These are phyloP conservation scores for Danio choprae DNA, from an alignment of 2,797 vertebrate genomes.

Conservation along the genomic window DNA sequence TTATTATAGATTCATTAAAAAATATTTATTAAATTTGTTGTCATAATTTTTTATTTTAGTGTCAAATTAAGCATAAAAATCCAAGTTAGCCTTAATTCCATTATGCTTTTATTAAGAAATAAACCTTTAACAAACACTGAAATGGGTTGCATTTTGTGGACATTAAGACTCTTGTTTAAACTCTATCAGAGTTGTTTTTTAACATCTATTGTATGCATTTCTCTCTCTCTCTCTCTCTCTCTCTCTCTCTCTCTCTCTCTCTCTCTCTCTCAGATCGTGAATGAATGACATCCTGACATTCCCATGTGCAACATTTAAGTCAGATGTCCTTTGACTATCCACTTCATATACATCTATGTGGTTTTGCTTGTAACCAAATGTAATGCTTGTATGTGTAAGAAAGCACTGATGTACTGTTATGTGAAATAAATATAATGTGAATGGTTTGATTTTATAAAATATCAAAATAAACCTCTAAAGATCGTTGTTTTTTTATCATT, in stretches of 20 bases:
- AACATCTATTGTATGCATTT: background rate
- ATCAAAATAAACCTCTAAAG: background rate
- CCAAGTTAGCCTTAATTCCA: too few species aligned
- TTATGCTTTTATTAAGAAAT: too few species aligned
- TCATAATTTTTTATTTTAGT: too few species aligned
- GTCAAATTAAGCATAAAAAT: background rate
- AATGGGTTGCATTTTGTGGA: background rate
- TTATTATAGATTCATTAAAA: background rate
- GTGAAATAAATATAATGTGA: slow-evolving; percentile 6
- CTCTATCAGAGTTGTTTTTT: background rate
- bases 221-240: slow-evolving; percentile 16
- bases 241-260: slow-evolving; percentile 15
- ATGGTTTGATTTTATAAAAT: slow-evolving; percentile 23
- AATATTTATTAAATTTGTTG: background rate
- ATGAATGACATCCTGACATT: slow-evolving; percentile 4
- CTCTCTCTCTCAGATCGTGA: slow-evolving; percentile 4
- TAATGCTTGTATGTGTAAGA: background rate
- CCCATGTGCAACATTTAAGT: background rate
- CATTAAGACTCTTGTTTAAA: background rate
- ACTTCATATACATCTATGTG: background rate
- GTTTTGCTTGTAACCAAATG: background rate
- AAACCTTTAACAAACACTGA: background rate
- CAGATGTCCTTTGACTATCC: background rate
- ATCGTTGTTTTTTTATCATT: background rate
- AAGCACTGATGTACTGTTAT: background rate